Evolutionary conservation across 2,888 invertebrate species (phyloP).

Genomic region (Drosophila eohydei): DNA sequence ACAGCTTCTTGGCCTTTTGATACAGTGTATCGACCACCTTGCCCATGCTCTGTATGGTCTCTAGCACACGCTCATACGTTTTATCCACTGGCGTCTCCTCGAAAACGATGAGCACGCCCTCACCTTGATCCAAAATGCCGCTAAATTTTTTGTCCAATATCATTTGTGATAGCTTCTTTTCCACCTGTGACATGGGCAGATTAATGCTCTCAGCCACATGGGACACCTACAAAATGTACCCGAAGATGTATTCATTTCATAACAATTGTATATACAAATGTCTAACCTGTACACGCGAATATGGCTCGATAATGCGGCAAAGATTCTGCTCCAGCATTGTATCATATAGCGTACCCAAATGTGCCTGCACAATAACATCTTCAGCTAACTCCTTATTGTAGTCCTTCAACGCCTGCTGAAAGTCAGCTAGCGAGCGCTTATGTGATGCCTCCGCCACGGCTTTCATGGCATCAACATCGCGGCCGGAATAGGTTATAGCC

Average conservation of each 20-base stretch:
- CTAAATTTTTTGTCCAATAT: slow-evolving; percentile 98
- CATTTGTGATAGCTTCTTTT: slow-evolving; percentile 99
- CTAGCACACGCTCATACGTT: slow-evolving; percentile 98
- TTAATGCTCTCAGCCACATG: slow-evolving; percentile 97
- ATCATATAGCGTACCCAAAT: slow-evolving; percentile 98
- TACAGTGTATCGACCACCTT: slow-evolving; percentile 99
- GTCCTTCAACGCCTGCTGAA: slow-evolving; percentile 94
- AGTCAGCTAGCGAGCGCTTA: slow-evolving; percentile 98
- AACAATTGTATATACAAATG: too few species aligned
- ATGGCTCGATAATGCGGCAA: slow-evolving; percentile 99
- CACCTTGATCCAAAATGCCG: slow-evolving; percentile 99
- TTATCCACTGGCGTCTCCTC: slow-evolving; percentile 97
- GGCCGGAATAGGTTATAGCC: slow-evolving; percentile 97
- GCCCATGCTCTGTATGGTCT: slow-evolving; percentile 99
- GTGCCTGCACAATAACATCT: slow-evolving; percentile 98
- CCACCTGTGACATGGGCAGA: slow-evolving; percentile 95
- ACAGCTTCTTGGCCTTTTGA: slow-evolving; percentile 99
- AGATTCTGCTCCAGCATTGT: slow-evolving; percentile 99
- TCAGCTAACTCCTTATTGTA: slow-evolving; percentile 96
- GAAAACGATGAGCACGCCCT: slow-evolving; percentile 98
- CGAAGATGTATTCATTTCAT: not conserved
- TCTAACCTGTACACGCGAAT: slow-evolving; percentile 94
- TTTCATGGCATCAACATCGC: slow-evolving; percentile 99
- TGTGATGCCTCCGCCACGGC: slow-evolving; percentile 98
- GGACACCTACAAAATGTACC: slow-evolving; percentile 86